phyloP scores from a whole-genome alignment of 2,113 vertebrate species.

The Poeciliopsis prolifica region DNA sequence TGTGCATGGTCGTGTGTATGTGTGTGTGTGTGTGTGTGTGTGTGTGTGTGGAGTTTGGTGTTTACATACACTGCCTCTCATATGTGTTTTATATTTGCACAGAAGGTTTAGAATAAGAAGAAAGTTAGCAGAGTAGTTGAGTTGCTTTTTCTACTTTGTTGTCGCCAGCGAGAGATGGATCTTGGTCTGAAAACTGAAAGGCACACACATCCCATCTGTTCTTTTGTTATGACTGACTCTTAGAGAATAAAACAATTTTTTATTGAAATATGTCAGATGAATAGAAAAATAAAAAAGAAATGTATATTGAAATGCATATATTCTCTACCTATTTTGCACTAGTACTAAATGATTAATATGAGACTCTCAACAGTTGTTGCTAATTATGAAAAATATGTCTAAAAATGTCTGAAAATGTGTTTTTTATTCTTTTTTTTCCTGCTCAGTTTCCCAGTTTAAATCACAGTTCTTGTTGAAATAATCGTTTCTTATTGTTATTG shows the following conservation, averaged over 20 bases:
- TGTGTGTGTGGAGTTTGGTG: neutral
- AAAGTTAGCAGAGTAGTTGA: conserved; percentile 17
- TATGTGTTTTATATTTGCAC: conserved; percentile 13
- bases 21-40: too few relatives aligned
- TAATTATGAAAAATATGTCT: neutral
- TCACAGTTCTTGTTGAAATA: too few relatives aligned
- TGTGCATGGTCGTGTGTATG: too few relatives aligned
- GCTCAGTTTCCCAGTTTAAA: too few relatives aligned
- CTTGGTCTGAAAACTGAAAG: conserved; percentile 25
- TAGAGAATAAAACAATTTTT: conserved; percentile 4
- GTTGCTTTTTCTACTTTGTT: conserved; percentile 5
- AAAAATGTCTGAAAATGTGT: neutral
- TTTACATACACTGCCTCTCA: neutral
- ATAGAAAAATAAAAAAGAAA: neutral
- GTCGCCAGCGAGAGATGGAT: neutral
- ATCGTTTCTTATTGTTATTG: too few relatives aligned
- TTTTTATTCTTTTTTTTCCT: too few relatives aligned
- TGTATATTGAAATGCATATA: neutral
- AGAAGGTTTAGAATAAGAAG: conserved; percentile 17
- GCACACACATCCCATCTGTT: conserved; percentile 29
- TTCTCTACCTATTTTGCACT: neutral
- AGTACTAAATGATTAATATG: neutral
- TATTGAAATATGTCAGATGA: neutral
- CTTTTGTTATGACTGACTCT: conserved; percentile 23
- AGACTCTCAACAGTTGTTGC: neutral